Conservation (phyloP, 2,888 invertebrate species). For the Seira ritae region DNA sequence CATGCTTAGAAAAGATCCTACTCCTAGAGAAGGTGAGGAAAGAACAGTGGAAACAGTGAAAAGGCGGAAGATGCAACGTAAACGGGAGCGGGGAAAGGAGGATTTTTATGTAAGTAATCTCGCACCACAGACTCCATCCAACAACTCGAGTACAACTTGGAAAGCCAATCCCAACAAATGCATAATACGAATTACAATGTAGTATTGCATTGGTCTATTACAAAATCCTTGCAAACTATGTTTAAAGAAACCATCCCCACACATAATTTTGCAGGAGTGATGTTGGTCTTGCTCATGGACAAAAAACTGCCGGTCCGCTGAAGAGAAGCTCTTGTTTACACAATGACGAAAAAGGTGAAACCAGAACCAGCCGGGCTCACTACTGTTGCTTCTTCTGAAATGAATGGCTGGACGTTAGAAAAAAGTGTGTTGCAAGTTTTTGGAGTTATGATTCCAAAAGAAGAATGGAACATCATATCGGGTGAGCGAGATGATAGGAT, state of each 20-base stretch:
- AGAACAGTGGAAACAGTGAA: no score
- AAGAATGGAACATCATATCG: neutral
- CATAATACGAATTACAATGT: neutral
- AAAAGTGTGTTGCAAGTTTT: neutral
- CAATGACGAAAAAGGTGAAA: neutral
- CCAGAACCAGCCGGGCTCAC: no score
- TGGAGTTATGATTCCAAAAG: neutral
- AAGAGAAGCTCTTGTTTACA: neutral
- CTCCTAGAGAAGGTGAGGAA: neutral
- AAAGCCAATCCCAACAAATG: neutral
- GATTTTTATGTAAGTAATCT: neutral
- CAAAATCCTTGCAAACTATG: conserved; percentile 59
- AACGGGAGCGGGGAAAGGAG: conserved; percentile 1
- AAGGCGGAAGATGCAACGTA: neutral
- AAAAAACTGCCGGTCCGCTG: conserved; percentile 10
- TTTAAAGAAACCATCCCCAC: conserved; percentile 63
- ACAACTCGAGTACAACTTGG: neutral
- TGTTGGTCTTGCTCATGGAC: conserved; percentile 59
- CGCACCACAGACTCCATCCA: neutral
- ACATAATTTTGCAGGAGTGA: conserved; percentile 62
- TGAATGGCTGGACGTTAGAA: neutral
- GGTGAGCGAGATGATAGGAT: neutral
- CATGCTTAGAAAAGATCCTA: neutral
- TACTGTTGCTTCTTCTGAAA: neutral
- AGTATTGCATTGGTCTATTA: conserved; percentile 48